A percentile compares a stretch with the other conserved stretches of the same genome.
phyloP scores from a whole-genome alignment of 2,113 vertebrate species.

The Pachyramphus minor region DNA sequence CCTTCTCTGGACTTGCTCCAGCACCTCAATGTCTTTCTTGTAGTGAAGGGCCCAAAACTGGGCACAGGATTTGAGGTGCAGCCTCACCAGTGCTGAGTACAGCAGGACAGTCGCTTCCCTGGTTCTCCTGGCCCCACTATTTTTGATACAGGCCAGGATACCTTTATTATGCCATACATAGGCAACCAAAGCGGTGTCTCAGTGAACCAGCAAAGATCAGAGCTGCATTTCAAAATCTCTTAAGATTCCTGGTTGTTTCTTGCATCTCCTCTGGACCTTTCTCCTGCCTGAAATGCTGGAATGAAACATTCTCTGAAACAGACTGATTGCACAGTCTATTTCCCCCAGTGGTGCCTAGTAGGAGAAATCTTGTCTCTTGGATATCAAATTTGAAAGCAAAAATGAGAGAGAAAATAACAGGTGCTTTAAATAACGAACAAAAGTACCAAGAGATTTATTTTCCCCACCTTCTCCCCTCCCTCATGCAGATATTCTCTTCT shows the following conservation, averaged over 20 bases:
- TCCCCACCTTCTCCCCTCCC: neutral
- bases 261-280: slow-evolving; percentile 18
- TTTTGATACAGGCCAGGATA: neutral
- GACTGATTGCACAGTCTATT: neutral
- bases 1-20: neutral
- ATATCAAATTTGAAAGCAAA: slow-evolving; percentile 25
- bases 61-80: rapidly evolving
- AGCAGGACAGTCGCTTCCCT: neutral
- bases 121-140: neutral
- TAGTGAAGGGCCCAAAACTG: neutral
- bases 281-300: neutral
- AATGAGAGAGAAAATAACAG: slow-evolving; percentile 20
- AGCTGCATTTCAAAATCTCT: slow-evolving; percentile 15
- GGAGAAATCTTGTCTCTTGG: slow-evolving; percentile 24
- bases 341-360: neutral
- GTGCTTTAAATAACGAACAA: slow-evolving; percentile 53
- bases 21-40: neutral
- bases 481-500: slow-evolving; percentile 11
- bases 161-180: neutral
- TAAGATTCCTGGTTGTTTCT: neutral
- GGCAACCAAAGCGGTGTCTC: neutral
- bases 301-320: slow-evolving; percentile 22
- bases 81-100: rapidly evolving
- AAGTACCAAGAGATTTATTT: slow-evolving; percentile 11
- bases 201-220: neutral